Evolutionary conservation across 2,888 invertebrate species (phyloP).

Genomic region (Ichneumoninae sp.): DNA sequence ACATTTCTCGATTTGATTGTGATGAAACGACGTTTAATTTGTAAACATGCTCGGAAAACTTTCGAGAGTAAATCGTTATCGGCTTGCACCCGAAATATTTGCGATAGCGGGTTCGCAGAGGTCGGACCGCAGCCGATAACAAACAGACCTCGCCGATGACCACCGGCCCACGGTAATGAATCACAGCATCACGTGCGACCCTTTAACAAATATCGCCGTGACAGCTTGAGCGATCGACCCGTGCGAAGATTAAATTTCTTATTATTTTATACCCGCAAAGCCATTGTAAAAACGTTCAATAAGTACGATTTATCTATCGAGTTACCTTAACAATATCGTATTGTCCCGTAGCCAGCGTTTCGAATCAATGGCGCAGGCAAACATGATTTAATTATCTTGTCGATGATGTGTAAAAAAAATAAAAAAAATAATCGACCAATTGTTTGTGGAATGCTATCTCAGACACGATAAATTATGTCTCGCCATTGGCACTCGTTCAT

Average conservation of each 20-base stretch:
- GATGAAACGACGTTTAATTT: background rate
- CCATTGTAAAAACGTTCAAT: background rate
- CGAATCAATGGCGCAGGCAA: slow-evolving; percentile 87
- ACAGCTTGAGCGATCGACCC: background rate
- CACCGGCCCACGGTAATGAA: background rate
- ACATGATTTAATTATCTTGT: slow-evolving; percentile 84
- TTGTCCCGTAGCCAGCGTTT: slow-evolving; percentile 86
- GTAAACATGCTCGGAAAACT: background rate
- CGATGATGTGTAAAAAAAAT: background rate
- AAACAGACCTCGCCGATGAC: background rate
- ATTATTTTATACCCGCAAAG: background rate
- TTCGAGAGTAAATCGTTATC: slow-evolving; percentile 12
- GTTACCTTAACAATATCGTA: slow-evolving; percentile 82
- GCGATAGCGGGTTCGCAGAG: slow-evolving; percentile 14
- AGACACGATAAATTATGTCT: background rate
- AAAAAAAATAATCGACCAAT: background rate
- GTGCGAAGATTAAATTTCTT: background rate
- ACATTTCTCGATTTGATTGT: background rate
- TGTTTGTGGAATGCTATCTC: background rate
- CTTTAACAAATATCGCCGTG: background rate
- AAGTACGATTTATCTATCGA: slow-evolving; percentile 11
- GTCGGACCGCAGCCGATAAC: slow-evolving; percentile 1
- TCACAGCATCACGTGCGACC: background rate
- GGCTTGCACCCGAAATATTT: slow-evolving; percentile 17
- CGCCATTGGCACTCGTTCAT: background rate